phyloP scores from a whole-genome alignment of 2,888 invertebrate genomes.

The Embidobia sp. region DNA sequence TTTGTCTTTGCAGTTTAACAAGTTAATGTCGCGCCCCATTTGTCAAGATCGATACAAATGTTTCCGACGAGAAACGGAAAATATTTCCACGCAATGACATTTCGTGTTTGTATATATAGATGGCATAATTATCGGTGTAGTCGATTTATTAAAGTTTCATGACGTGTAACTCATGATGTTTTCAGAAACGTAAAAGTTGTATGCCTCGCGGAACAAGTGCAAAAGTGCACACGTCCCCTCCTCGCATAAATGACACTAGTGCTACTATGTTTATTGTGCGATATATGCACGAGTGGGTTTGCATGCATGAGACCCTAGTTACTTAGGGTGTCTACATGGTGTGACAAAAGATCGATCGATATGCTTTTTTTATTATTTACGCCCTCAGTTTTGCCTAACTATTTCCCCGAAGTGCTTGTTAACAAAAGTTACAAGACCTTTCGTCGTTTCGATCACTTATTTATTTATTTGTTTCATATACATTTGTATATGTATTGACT shows the following conservation, averaged over 20 bases:
- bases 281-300: conserved; percentile 53
- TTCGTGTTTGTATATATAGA: conserved; percentile 7
- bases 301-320: conserved; percentile 55
- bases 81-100: not conserved
- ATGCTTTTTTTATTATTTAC: conserved; percentile 41
- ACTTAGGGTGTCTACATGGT: conserved; percentile 61
- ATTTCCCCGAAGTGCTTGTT: conserved; percentile 1
- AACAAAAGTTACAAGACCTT: conserved; percentile 6
- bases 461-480: not conserved
- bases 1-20: no score
- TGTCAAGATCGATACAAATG: not conserved
- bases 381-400: conserved; percentile 12
- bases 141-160: conserved; percentile 45
- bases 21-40: no score
- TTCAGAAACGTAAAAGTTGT: conserved; percentile 61
- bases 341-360: conserved; percentile 56
- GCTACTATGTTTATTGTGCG: conserved; percentile 57
- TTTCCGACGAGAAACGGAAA: not conserved
- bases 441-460: not conserved
- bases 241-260: conserved; percentile 31
- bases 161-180: conserved; percentile 49
- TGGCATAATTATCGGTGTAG: conserved; percentile 28
- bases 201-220: conserved; percentile 48
- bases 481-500: no score
- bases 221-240: conserved; percentile 52